A percentile compares a stretch with the other conserved stretches of the same genome.
These are phyloP conservation scores for Otus sunia DNA, from an alignment of 2,113 vertebrate species.

Conservation along the genomic window DNA sequence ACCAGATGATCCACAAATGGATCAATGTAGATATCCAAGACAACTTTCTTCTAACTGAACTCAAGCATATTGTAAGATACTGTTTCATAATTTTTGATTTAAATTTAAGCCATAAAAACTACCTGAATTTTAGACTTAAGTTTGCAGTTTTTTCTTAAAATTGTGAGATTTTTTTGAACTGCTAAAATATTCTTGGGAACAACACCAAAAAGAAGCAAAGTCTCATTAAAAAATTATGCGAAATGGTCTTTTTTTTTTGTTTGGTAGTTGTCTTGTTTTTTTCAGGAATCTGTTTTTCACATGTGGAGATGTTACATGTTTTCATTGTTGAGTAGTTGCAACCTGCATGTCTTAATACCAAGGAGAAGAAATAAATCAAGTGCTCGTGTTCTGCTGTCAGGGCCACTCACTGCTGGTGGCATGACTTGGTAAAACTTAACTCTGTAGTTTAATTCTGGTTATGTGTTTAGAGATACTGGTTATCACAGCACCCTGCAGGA, in stretches of 20 bases:
- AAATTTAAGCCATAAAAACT: background rate
- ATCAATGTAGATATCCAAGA: background rate
- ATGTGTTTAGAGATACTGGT: background rate
- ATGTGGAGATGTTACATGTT: background rate
- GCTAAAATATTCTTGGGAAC: background rate
- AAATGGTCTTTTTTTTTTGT: accelerated
- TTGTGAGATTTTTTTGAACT: background rate
- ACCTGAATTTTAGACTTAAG: background rate
- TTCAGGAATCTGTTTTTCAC: background rate
- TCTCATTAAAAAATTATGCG: background rate
- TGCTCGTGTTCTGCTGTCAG: background rate
- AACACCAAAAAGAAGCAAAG: background rate
- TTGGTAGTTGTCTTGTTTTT: background rate
- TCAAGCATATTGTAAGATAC: background rate
- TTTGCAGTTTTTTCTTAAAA: background rate
- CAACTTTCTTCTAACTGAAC: background rate
- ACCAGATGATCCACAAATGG: background rate
- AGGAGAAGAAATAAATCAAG: background rate
- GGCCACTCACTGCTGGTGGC: background rate
- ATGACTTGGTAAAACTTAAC: background rate
- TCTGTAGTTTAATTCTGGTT: background rate
- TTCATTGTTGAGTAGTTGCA: background rate
- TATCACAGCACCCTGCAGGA: background rate
- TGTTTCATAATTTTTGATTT: background rate
- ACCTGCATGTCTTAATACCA: background rate